phyloP scores from a whole-genome alignment of 64 coral and sea anemone species.

The Montipora foliosa region DNA sequence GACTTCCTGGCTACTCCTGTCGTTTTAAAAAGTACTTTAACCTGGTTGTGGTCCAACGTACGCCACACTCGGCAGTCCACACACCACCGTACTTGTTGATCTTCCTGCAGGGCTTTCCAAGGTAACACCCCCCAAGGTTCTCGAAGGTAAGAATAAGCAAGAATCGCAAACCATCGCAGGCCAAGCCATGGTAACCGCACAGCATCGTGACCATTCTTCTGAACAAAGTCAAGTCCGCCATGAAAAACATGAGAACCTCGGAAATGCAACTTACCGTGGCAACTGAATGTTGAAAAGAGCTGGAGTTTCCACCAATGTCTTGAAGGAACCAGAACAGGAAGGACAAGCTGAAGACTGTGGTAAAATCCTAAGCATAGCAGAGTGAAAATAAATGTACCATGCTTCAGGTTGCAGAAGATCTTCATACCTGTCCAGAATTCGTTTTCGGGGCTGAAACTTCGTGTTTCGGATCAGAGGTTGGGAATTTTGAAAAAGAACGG shows the following conservation, averaged over 20 bases:
- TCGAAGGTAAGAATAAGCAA: constrained; percentile 83
- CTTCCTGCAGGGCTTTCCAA: constrained; percentile 75
- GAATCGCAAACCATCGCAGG: constrained; percentile 81
- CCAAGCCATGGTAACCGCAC: constrained; percentile 77
- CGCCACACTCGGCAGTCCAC: constrained; percentile 89
- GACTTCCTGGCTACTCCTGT: too few species aligned
- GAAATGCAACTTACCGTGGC: constrained; percentile 74
- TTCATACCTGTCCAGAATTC: constrained; percentile 68
- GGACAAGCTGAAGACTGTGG: constrained; percentile 87
- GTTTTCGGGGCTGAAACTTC: constrained; percentile 14
- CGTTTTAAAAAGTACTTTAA: not conserved
- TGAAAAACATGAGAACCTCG: constrained; percentile 91
- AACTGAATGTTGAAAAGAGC: constrained; percentile 82
- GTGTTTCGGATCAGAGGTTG: not conserved
- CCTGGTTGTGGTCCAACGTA: constrained; percentile 84
- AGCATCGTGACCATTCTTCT: constrained; percentile 79
- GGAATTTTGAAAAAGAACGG: constrained; percentile 81
- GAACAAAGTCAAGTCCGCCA: constrained; percentile 81
- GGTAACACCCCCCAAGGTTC: constrained; percentile 89
- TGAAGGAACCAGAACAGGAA: constrained; percentile 96
- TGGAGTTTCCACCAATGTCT: constrained; percentile 89
- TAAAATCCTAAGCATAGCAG: constrained; percentile 84
- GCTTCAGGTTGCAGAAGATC: constrained; percentile 83
- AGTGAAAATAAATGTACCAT: constrained; percentile 81
- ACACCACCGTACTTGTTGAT: constrained; percentile 85